Conservation (phyloP, 2,113 vertebrate species). For the Rana temporaria region DNA sequence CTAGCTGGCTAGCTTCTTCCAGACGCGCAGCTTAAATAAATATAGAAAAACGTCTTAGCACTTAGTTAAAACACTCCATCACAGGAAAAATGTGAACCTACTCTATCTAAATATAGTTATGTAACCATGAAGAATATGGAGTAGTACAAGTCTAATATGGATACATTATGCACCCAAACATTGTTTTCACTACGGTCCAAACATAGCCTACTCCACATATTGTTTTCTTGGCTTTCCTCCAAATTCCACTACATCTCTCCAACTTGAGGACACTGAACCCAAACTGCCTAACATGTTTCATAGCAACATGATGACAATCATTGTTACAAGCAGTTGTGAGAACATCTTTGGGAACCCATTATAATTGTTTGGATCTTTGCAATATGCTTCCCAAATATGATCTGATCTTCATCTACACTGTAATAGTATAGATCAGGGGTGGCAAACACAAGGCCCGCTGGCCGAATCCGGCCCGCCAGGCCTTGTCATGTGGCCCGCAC, state of each 20-base stretch:
- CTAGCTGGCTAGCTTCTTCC: conserved; percentile 16
- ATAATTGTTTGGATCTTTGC: too few relatives aligned
- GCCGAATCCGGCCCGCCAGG: too few relatives aligned
- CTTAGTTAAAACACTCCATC: conserved; percentile 11
- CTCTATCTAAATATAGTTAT: conserved; percentile 21
- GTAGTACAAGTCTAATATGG: neutral
- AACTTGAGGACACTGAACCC: neutral
- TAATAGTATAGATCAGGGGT: too few relatives aligned
- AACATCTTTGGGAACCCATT: too few relatives aligned
- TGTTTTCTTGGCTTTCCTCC: neutral
- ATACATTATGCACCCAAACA: neutral
- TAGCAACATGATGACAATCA: too few relatives aligned
- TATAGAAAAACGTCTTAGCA: conserved; percentile 26
- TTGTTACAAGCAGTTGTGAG: too few relatives aligned
- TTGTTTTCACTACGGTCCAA: conserved; percentile 4
- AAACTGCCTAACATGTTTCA: too few relatives aligned
- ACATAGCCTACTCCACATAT: neutral
- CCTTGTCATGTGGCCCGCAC: too few relatives aligned
- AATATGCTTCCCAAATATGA: neutral
- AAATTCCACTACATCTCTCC: neutral
- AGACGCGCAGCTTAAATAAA: conserved; percentile 22
- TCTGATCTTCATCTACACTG: neutral
- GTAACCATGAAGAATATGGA: neutral
- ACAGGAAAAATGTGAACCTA: conserved; percentile 9
- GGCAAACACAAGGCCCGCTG: too few relatives aligned